These are phyloP conservation scores for Unio delphinus DNA, from an alignment of 2,888 invertebrate species.

Conservation along the genomic window DNA sequence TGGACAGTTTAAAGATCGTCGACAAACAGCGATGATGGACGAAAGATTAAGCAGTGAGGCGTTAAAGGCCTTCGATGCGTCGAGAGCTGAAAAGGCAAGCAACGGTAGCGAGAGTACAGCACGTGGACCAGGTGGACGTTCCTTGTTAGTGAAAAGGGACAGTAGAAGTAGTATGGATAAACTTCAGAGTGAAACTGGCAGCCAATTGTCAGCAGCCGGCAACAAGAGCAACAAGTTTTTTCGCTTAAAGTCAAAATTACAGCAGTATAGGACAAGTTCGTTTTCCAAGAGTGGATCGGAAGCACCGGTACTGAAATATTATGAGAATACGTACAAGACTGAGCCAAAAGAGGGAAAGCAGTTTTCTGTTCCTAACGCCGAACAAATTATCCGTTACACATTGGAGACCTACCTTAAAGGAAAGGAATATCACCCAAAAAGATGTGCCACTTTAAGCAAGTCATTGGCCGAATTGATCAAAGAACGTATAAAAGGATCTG, in stretches of 20 bases:
- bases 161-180: conserved; percentile 14
- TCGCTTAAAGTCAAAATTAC: conserved; percentile 38
- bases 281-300: conserved; percentile 43
- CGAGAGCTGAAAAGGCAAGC: conserved; percentile 5
- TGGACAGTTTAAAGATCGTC: too few species aligned
- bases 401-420: conserved; percentile 50
- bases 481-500: conserved; percentile 51
- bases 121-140: not conserved
- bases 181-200: conserved; percentile 25
- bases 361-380: conserved; percentile 43
- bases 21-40: conserved; percentile 12
- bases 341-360: conserved; percentile 37
- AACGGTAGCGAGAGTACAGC: conserved; percentile 2
- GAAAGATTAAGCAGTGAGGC: conserved; percentile 25
- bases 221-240: conserved; percentile 26
- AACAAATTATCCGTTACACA: conserved; percentile 46
- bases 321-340: conserved; percentile 53
- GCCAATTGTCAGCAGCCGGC: conserved; percentile 19
- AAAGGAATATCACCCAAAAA: conserved; percentile 49
- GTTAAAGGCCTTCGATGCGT: conserved; percentile 24
- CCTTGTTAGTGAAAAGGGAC: conserved; percentile 11
- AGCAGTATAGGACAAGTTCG: conserved; percentile 34
- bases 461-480: conserved; percentile 56
- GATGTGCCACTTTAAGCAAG: conserved; percentile 50
- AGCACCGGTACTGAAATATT: conserved; percentile 23